Evolutionary conservation across 2,888 invertebrate species (phyloP).

Genomic region (Idaea straminata): DNA sequence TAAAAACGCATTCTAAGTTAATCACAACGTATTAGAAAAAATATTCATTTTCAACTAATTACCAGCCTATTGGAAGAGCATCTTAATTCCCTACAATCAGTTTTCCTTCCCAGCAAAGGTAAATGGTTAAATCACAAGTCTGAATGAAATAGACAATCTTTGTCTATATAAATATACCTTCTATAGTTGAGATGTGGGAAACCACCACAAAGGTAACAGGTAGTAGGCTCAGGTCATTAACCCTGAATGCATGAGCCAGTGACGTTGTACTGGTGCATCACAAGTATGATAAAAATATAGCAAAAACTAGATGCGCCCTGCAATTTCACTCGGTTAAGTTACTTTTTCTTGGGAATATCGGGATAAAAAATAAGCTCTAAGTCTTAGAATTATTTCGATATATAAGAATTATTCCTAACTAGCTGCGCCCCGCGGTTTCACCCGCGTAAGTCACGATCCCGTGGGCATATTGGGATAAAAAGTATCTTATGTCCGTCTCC

Average conservation of each 20-base stretch:
- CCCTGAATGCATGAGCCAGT: slow-evolving; percentile 59
- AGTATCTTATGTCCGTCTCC: too few relatives aligned
- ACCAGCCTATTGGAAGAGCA: background rate
- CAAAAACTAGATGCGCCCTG: slow-evolving; percentile 10
- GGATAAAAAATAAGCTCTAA: too few relatives aligned
- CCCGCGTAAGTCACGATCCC: too few relatives aligned
- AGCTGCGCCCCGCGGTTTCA: too few relatives aligned
- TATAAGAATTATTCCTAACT: too few relatives aligned
- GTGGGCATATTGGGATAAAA: too few relatives aligned
- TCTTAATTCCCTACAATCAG: slow-evolving; percentile 2
- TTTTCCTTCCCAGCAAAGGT: slow-evolving; percentile 9
- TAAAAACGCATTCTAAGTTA: background rate
- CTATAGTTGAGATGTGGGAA: slow-evolving; percentile 14
- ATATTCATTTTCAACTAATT: background rate
- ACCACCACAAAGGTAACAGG: slow-evolving; percentile 28
- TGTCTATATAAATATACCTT: background rate
- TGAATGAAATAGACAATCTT: slow-evolving; percentile 3
- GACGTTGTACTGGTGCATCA: slow-evolving; percentile 62
- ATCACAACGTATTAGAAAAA: background rate
- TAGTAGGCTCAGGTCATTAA: slow-evolving; percentile 58
- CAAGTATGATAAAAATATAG: slow-evolving; percentile 30
- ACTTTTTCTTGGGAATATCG: too few relatives aligned
- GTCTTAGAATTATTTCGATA: too few relatives aligned
- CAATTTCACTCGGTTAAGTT: too few relatives aligned
- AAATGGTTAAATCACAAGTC: slow-evolving; percentile 9